Conservation (phyloP, 2,888 invertebrate species). For the Idaea biselata region DNA sequence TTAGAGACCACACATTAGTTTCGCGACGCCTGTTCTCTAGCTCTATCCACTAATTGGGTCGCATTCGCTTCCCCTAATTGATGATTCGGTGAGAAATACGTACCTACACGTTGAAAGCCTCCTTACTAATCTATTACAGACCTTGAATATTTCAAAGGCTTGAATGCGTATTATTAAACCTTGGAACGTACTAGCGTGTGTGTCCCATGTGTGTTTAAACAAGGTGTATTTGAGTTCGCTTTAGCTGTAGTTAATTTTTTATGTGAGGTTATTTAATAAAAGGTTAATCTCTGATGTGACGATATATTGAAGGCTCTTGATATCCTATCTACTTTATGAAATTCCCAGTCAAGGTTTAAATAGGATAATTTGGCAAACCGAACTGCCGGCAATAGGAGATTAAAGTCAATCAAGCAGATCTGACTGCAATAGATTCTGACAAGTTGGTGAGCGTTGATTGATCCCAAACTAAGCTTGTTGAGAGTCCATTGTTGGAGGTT, state of each 20-base stretch:
- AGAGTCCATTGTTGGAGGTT: not conserved
- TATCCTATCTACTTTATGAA: not conserved
- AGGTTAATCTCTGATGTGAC: not conserved
- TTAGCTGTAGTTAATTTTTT: not conserved
- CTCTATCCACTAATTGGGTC: constrained; percentile 68
- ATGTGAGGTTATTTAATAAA: not conserved
- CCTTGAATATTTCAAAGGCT: constrained; percentile 24
- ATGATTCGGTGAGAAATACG: constrained; percentile 55
- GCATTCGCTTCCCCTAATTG: constrained; percentile 58
- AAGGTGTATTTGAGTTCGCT: not conserved
- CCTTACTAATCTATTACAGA: constrained; percentile 22
- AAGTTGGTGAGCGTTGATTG: not conserved
- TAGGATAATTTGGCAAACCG: not conserved
- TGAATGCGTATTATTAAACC: not conserved
- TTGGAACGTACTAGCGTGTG: not conserved
- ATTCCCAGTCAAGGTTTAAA: not conserved
- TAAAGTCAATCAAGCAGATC: not conserved
- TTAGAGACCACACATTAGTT: constrained; percentile 61
- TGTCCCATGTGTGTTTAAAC: not conserved
- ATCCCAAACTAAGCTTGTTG: not conserved
- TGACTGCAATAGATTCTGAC: not conserved
- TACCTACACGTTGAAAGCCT: constrained; percentile 40
- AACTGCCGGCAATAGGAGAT: not conserved
- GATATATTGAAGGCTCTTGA: not conserved
- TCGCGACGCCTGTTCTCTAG: constrained; percentile 46